Percentiles rank a stretch among this genome's conserved stretches.
phyloP scores from a whole-genome alignment of 2,797 vertebrate species.

The Aphelocoma californica region DNA sequence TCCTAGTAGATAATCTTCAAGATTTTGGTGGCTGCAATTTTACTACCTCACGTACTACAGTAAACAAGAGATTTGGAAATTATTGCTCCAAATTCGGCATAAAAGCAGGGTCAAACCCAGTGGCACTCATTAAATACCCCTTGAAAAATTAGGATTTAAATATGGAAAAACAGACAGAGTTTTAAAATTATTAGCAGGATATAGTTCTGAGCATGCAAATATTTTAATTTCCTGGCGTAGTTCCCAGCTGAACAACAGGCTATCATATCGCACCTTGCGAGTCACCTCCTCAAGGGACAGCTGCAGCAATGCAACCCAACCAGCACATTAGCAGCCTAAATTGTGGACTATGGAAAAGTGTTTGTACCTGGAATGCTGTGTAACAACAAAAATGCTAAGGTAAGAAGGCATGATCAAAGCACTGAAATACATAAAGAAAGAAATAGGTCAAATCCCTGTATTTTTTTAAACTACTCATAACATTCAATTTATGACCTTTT shows the following conservation, averaged over 20 bases:
- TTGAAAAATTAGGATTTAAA: not conserved
- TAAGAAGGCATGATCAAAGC: not conserved
- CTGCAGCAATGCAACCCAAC: not conserved
- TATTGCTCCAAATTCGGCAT: not conserved
- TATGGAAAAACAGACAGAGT: not conserved
- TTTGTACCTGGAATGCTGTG: not conserved
- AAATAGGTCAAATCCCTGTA: not conserved
- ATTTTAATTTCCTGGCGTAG: not conserved
- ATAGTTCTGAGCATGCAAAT: constrained; percentile 18
- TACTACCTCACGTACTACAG: not conserved
- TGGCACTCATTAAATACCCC: not conserved
- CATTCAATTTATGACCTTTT: not conserved
- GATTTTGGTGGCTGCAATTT: not conserved
- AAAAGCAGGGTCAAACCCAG: not conserved
- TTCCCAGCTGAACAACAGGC: not conserved
- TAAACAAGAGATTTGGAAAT: not conserved
- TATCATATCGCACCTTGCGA: not conserved
- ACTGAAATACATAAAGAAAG: not conserved
- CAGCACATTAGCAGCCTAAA: not conserved
- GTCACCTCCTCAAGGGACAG: not conserved
- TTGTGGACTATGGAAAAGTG: not conserved
- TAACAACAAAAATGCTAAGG: not conserved
- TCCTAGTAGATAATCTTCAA: not conserved
- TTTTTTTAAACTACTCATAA: not conserved
- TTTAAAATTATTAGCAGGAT: constrained; percentile 14